Evolutionary conservation across 2,888 invertebrate species (phyloP), one percentile per base, ranked within the genome.

Genomic region (Theristus sp.): DNA sequence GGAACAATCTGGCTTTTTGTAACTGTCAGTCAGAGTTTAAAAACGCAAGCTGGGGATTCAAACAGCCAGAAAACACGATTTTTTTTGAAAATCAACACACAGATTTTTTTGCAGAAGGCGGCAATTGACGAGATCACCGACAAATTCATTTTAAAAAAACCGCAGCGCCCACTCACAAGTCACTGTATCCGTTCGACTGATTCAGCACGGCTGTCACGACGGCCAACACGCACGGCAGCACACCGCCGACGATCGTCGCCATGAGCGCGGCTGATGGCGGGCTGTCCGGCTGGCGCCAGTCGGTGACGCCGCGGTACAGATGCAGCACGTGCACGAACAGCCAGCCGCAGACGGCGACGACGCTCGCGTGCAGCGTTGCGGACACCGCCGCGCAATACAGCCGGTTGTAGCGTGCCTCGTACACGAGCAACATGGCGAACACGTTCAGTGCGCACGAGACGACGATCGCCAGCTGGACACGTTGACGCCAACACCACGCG

Each of bases 271-370:
- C 20, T 20, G 49, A 3, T 49, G 49, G 49, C 20, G 49, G 13
- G n/a, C n/a, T 49, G 13, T 49, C 13, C 49, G 17, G 10, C 38
- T 38, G 38, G 28, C 93, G 81, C 81, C 93, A 85, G 78, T 93
- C 93, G 1, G 90, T 89, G 67, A 94, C 78, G 84, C 93, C 87
- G 56, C 94, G 82, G 72, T 93, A 88, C 61, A 93, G 79, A 76
- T 94, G 93, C 67, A 91, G 82, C 31, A 89, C 87, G 76, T 90
- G 90, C 60, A 90, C 86, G 66, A 91, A 82, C 68, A 86, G 82
- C 94, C 94, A 94, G 26, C 84, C 84, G 71, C 91, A 87, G 22
- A 88, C 84, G 30, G 84, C 83, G 71, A 91, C 78, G 87, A 89
- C 93, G 74, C 89, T 84, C 78, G 90, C 93, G 77, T 94, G 93